Percentiles rank a stretch among this genome's conserved stretches.
phyloP scores from a whole-genome alignment of 2,113 vertebrate species.

The Numenius arquata region DNA sequence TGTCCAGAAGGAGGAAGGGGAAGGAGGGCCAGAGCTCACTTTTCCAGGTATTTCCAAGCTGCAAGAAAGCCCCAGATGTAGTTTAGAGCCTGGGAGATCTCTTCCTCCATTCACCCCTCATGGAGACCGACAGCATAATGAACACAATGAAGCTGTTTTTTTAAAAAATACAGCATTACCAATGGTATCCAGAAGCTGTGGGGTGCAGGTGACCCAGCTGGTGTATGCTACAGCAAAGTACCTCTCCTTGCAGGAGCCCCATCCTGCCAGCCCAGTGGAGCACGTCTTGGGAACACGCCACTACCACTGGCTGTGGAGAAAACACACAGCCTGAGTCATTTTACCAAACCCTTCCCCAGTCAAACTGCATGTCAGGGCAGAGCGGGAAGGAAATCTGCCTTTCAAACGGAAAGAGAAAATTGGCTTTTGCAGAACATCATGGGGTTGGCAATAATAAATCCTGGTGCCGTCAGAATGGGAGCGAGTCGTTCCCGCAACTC shows the following conservation, averaged over 20 bases:
- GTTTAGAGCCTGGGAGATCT: neutral
- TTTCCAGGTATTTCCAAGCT: neutral
- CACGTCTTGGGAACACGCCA: neutral
- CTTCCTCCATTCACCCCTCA: neutral
- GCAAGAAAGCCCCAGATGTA: neutral
- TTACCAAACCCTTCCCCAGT: neutral
- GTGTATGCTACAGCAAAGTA: neutral
- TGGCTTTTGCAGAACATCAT: neutral
- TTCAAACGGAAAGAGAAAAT: constrained; percentile 18
- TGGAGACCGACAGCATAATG: neutral
- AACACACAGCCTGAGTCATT: neutral
- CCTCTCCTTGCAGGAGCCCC: neutral
- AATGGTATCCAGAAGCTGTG: neutral
- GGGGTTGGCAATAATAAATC: neutral
- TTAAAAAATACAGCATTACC: neutral
- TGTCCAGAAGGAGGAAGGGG: neutral
- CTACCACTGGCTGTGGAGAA: accelerated
- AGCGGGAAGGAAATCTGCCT: neutral
- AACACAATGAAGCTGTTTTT: neutral
- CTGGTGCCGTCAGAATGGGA: neutral
- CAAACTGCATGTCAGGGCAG: neutral
- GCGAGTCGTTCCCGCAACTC: neutral
- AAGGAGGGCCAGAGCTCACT: neutral
- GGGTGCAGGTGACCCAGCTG: neutral
- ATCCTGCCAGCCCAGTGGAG: neutral